Evolutionary conservation across 2,888 invertebrate species (phyloP), one percentile per base, ranked within the genome.

Genomic region (Smittia sp.): DNA sequence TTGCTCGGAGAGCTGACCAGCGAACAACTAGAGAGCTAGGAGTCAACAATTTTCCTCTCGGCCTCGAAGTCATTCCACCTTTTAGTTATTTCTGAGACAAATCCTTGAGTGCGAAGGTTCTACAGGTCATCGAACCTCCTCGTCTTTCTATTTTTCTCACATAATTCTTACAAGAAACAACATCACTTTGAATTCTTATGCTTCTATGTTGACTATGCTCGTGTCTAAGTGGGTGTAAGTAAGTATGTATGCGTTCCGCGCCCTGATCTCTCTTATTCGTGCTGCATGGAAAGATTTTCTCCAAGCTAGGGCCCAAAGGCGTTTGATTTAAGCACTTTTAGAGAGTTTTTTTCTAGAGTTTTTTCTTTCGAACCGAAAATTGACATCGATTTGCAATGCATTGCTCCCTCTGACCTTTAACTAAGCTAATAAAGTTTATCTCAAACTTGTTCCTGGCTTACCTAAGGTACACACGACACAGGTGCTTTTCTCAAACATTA

Each of bases 161-260:
- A 22, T 62, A 38, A 39, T 72, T 72, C 72, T 72, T 62, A 72
- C 72, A 58, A 72, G 72, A 58, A 58, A 72, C n/a, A n/a, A 15
- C 22, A 38, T 72, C 62, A 62, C 52, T 72, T 72, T 69, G 54
- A 69, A 69, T 69, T 69, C 69, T 58, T 72, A 72, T 72, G 72
- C 72, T 72, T 72, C 39, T 58, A 58, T 72, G 58, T 39, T 58
- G 69, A n/a, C 72, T 62, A 62, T 70, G 18, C 18, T 7, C 4
- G 13, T 58, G 46, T 46, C 46, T 46, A 13, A n/a, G 46, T 46
- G 46, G 13, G 46, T 46, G 46, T 46, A 11, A 32, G 32, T 9
- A 9, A 3, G 32, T 6, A 6, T 6, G 32, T 32, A 32, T 32
- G 32, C 32, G 32, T 32, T 32, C 32, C 32, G 32, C 32, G 32